Percentiles rank a stretch among this genome's conserved stretches.
These are phyloP conservation scores for Paratrypauchen microcephalus DNA, from an alignment of 2,797 vertebrate genomes.

Conservation along the genomic window DNA sequence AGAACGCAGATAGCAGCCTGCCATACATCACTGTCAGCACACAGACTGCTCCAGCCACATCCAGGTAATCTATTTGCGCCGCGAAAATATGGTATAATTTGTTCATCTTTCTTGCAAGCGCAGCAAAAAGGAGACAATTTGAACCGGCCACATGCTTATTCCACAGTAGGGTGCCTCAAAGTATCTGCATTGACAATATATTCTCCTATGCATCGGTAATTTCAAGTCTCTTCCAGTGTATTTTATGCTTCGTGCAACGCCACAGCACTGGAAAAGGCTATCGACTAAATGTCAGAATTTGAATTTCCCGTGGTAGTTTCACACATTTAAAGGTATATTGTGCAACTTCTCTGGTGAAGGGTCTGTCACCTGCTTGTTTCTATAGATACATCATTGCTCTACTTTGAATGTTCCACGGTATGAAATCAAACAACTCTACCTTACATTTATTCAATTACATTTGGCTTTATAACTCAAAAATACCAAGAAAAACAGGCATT, in stretches of 20 bases:
- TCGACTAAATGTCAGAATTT: not conserved
- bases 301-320: constrained; percentile 3
- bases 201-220: not conserved
- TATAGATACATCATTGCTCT: no score
- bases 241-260: not conserved
- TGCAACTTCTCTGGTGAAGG: no score
- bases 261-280: not conserved
- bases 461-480: no score
- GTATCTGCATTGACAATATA: constrained; percentile 3
- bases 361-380: no score
- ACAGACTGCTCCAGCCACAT: constrained; percentile 61
- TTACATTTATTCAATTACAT: no score
- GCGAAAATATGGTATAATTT: constrained; percentile 68
- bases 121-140: constrained; percentile 47
- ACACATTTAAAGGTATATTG: not conserved
- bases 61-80: constrained; percentile 76
- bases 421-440: no score
- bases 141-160: constrained; percentile 34
- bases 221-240: not conserved
- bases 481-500: no score
- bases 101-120: constrained; percentile 60
- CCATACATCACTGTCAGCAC: constrained; percentile 77
- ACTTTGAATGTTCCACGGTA: no score
- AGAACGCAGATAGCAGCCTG: constrained; percentile 56
- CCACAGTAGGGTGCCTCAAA: not conserved